These are phyloP conservation scores for Drosophila eohydei DNA, from an alignment of 2,888 invertebrate species.

Conservation along the genomic window DNA sequence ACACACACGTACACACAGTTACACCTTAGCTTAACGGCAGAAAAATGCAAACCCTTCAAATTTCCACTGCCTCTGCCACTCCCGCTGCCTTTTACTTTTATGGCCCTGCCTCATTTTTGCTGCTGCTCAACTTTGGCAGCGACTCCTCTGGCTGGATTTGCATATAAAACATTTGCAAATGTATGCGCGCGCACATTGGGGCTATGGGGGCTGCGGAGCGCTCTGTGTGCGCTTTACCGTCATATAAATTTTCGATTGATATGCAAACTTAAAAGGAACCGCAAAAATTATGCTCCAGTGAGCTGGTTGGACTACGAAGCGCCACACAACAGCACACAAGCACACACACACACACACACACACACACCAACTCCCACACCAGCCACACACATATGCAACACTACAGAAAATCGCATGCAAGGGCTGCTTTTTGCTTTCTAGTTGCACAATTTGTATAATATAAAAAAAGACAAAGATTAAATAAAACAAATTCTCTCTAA, in stretches of 20 bases:
- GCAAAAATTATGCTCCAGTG: constrained; percentile 83
- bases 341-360: neutral
- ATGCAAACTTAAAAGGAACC: constrained; percentile 84
- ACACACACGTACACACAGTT: constrained; percentile 19
- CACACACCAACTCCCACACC: neutral
- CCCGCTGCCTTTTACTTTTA: constrained; percentile 34
- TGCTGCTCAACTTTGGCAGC: constrained; percentile 38
- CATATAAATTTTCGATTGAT: constrained; percentile 83
- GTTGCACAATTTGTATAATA: neutral
- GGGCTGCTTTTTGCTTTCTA: constrained; percentile 26
- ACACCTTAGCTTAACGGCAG: constrained; percentile 55
- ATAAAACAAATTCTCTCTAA: neutral
- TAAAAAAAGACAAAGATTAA: neutral
- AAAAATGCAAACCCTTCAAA: constrained; percentile 34
- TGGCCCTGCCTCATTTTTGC: constrained; percentile 46
- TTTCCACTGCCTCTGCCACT: neutral
- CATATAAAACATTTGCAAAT: constrained; percentile 77
- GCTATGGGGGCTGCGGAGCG: constrained; percentile 6
- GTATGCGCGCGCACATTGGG: constrained; percentile 69
- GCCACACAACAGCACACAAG: constrained; percentile 6
- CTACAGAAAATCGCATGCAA: constrained; percentile 11
- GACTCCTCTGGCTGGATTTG: constrained; percentile 63
- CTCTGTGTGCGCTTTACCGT: constrained; percentile 63
- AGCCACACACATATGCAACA: neutral
- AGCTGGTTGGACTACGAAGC: constrained; percentile 64